Base-by-base conservation (phyloP, 1,140 invertebrate species). In the Cherax quadricarinatus region DNA sequence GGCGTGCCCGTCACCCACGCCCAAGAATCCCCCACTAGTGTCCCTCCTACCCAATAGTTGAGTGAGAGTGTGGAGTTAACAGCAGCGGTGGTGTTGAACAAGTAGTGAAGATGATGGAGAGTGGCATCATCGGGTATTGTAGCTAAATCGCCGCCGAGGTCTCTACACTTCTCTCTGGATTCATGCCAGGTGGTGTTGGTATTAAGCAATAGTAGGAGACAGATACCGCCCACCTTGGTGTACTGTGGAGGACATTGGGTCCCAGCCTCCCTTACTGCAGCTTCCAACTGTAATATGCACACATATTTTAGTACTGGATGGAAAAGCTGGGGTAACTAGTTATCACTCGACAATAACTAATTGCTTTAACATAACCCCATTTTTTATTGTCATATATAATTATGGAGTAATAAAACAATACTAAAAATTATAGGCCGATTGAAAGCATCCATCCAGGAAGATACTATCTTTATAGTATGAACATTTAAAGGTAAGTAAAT, bases 1-100 rank as follows among this genome's bases (percentile, higher is more conserved):
- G 49, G 30, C 1, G 66, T 49, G 10, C 84, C 89, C 16, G 82
- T 86, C 30, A 86, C 78, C 89, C 89, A 91, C 48, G 10, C 4
- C 89, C 89, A 91, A 24, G 85, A 57, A 10, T 51, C 84, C 4
- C 18, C 75, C 48, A 81, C 83, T 78, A 4, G 30, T 9, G 53
- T 21, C 3, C 83, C 89, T 0, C 89, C 89, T 14, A 91, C 10
- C 89, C 89, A 91, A 30, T 81, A 91, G 14, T 83, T 14, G 18
- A 75, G 49, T 7, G 48, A 21, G 10, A 73, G 49, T 9, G 83
- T 10, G 30, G 73, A 30, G 16, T 53, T 48, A 5, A 2, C 4
- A 30, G 30, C 16, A 7, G 21, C 57, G 53, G 78, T 30, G 53
- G 78, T 30, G 30, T n/a, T 7, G 82, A 62, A 79, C 16, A 82